Evolutionary conservation across 2,797 vertebrate species (phyloP).

Genomic region (Denticeps clupeoides): DNA sequence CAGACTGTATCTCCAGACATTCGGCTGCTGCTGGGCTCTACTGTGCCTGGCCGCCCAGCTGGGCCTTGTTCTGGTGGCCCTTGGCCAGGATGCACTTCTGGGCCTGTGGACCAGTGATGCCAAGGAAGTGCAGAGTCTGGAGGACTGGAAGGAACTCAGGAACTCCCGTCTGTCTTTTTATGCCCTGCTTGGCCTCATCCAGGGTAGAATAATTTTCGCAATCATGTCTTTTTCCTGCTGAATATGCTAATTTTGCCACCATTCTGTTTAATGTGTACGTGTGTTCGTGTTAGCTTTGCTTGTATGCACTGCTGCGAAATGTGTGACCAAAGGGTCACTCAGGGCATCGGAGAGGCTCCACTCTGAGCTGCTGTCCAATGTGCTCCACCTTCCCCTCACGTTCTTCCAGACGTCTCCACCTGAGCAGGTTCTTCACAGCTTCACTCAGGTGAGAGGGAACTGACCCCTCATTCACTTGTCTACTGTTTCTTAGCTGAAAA

Average conservation of each 20-base stretch:
- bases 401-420: constrained; percentile 40
- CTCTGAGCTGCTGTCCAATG: constrained; percentile 38
- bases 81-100: constrained; percentile 49
- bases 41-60: constrained; percentile 33
- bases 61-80: constrained; percentile 40
- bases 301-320: constrained; percentile 41
- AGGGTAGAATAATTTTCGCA: constrained; percentile 35
- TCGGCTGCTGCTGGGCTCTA: constrained; percentile 40
- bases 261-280: neutral
- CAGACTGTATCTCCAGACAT: constrained; percentile 42
- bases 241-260: neutral
- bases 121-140: constrained; percentile 34
- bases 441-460: constrained; percentile 43
- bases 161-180: constrained; percentile 42
- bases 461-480: no score
- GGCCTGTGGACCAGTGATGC: constrained; percentile 42
- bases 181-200: constrained; percentile 45
- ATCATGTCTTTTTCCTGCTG: neutral
- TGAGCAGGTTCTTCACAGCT: constrained; percentile 41
- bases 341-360: constrained; percentile 37
- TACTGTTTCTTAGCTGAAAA: no score
- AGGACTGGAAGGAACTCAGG: constrained; percentile 40
- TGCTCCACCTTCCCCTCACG: constrained; percentile 45
- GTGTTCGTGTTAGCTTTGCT: constrained; percentile 34
- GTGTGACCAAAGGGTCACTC: constrained; percentile 37